Percentiles rank a stretch among this genome's conserved stretches.
These are phyloP conservation scores for Graptemys geographica DNA, from an alignment of 2,797 vertebrate genomes.

Conservation along the genomic window DNA sequence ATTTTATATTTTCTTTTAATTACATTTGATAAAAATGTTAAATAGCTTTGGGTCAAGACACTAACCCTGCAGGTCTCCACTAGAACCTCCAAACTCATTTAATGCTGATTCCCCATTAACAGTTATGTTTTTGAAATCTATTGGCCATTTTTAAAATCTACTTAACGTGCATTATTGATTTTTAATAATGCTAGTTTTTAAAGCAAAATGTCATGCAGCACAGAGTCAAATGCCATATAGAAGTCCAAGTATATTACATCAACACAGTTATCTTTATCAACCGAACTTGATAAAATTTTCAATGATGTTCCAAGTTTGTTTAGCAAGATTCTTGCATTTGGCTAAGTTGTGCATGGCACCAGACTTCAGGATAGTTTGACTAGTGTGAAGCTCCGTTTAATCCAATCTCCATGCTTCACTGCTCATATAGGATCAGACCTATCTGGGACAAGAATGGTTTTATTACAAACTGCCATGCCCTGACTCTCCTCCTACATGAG, in stretches of 20 bases:
- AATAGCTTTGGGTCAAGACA: not conserved
- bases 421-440: too few species aligned
- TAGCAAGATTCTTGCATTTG: not conserved
- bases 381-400: too few species aligned
- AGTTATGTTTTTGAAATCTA: not conserved
- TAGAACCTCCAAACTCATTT: not conserved
- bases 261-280: not conserved
- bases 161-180: not conserved
- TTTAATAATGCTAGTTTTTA: not conserved
- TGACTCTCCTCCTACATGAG: too few species aligned
- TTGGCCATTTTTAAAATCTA: not conserved
- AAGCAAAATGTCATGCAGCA: not conserved
- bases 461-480: too few species aligned
- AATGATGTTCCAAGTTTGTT: not conserved
- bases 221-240: not conserved
- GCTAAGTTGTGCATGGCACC: not conserved
- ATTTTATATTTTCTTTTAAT: not conserved
- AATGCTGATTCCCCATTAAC: slow-evolving; percentile 26
- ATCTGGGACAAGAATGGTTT: too few species aligned
- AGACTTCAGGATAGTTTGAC: not conserved
- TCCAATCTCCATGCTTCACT: too few species aligned
- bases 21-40: too few species aligned
- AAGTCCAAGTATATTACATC: not conserved
- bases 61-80: not conserved
- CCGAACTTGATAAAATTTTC: not conserved